Conservation (phyloP, 2,888 invertebrate genomes). For the Mimumesa dahlbomi region DNA sequence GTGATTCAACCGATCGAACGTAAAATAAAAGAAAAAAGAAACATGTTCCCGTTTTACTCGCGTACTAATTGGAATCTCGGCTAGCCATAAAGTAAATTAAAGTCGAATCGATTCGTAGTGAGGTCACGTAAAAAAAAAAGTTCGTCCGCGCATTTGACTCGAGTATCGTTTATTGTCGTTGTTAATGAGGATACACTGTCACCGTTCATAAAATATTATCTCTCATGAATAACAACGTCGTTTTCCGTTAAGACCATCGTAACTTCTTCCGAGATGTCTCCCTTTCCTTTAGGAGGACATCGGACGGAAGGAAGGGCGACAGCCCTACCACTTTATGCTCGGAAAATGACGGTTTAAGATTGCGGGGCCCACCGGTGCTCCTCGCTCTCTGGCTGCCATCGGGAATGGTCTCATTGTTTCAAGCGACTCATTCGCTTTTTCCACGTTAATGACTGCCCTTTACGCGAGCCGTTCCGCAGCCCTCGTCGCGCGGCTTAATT, state of each 20-base stretch:
- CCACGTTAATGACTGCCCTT: constrained; percentile 70
- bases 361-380: constrained; percentile 50
- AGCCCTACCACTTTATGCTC: constrained; percentile 2
- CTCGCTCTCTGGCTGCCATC: constrained; percentile 41
- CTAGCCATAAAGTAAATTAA: not conserved
- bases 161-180: constrained; percentile 9
- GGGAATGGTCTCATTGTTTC: constrained; percentile 68
- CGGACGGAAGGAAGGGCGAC: not conserved
- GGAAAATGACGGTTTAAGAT: constrained; percentile 32
- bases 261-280: constrained; percentile 4
- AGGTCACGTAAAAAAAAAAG: not conserved
- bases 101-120: constrained; percentile 1
- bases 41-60: not conserved
- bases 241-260: constrained; percentile 3
- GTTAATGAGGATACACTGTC: constrained; percentile 7
- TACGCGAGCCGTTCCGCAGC: constrained; percentile 51
- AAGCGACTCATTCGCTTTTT: constrained; percentile 65
- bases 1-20: not conserved
- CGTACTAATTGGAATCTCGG: constrained; percentile 2
- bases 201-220: constrained; percentile 10
- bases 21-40: constrained; percentile 5
- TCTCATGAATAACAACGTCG: constrained; percentile 6
- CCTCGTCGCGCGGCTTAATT: constrained; percentile 65
- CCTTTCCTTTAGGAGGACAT: not conserved
- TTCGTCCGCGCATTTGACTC: not conserved